Evolutionary conservation across 2,113 vertebrate genomes (phyloP).

Genomic region (Thunnus thynnus): DNA sequence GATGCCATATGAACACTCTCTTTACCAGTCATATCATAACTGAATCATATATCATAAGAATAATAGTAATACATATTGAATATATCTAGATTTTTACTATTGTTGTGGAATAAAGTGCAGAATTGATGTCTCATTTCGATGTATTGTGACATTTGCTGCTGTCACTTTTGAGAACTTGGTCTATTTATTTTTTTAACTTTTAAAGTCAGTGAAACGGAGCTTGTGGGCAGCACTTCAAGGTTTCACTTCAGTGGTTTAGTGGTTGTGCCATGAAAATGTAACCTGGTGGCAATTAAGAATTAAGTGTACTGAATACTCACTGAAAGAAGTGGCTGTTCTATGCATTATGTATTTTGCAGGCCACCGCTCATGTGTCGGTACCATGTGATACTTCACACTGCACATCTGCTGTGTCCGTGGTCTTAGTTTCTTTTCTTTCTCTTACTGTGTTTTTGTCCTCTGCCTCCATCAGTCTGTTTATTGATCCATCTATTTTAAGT

Average conservation of each 20-base stretch:
- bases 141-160: too few species aligned
- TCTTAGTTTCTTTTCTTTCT: constrained; percentile 25
- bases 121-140: neutral
- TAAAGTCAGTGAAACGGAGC: constrained; percentile 5
- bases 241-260: neutral
- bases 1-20: neutral
- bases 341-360: neutral
- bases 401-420: constrained; percentile 27
- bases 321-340: neutral
- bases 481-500: constrained; percentile 64
- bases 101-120: neutral
- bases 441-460: constrained; percentile 43
- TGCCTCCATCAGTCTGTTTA: constrained; percentile 53
- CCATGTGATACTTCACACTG: neutral
- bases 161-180: too few species aligned
- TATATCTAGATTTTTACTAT: neutral
- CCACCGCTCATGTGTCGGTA: neutral
- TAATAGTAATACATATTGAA: too few species aligned
- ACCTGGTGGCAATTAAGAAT: constrained; percentile 3
- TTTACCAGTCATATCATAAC: neutral
- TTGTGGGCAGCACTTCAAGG: neutral
- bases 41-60: neutral
- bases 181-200: neutral
- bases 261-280: neutral
- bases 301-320: neutral